phyloP scores from a whole-genome alignment of 2,888 invertebrate species.

The Leucophora obtusa region DNA sequence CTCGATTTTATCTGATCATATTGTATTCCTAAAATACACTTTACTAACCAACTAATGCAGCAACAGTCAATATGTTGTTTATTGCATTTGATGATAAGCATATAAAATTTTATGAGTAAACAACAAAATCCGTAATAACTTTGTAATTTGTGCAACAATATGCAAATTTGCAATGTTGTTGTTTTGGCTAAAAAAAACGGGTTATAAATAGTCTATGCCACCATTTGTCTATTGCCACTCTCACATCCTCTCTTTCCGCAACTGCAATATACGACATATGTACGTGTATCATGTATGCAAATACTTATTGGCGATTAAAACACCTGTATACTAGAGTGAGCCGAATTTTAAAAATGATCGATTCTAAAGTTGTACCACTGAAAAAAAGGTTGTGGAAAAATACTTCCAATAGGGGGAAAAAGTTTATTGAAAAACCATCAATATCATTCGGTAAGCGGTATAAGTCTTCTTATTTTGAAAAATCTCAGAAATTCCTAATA shows the following conservation, averaged over 20 bases:
- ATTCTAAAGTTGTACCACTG: too few species aligned
- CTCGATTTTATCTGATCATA: background rate
- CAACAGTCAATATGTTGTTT: slow-evolving; percentile 58
- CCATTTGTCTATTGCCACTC: background rate
- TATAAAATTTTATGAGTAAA: slow-evolving; percentile 60
- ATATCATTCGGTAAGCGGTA: too few species aligned
- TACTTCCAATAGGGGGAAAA: too few species aligned
- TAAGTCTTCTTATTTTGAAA: too few species aligned
- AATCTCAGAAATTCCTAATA: too few species aligned
- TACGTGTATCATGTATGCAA: slow-evolving; percentile 39
- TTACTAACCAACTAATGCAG: background rate
- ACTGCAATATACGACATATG: background rate
- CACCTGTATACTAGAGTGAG: slow-evolving; percentile 54
- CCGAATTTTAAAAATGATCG: too few species aligned
- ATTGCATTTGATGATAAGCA: slow-evolving; percentile 58
- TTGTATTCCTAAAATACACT: background rate
- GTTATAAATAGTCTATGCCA: slow-evolving; percentile 22
- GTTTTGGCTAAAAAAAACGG: slow-evolving; percentile 9
- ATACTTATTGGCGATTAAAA: slow-evolving; percentile 51
- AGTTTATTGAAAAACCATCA: too few species aligned
- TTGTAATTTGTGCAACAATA: slow-evolving; percentile 60
- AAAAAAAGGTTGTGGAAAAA: too few species aligned
- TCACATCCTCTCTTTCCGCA: background rate
- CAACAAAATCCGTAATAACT: slow-evolving; percentile 60
- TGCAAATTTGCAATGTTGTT: slow-evolving; percentile 40